Evolutionary conservation across 1,140 invertebrate species (phyloP).

Genomic region (Rhagoletis zephyria): DNA sequence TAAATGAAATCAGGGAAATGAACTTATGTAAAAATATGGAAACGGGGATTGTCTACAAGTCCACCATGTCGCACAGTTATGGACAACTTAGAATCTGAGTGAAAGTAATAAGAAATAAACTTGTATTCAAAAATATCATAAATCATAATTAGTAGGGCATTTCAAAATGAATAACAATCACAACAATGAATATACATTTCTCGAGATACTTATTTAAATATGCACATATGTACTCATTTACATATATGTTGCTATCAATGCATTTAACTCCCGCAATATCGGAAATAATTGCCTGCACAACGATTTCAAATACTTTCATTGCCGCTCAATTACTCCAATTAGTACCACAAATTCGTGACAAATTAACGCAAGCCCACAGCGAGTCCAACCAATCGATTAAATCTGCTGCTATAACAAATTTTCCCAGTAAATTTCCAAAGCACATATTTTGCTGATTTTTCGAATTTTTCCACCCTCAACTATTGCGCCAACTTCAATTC

Average conservation of each 20-base stretch:
- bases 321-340: conserved; percentile 26
- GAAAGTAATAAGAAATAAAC: too few relatives aligned
- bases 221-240: too few relatives aligned
- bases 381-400: neutral
- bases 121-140: neutral
- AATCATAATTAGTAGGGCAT: neutral
- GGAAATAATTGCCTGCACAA: neutral
- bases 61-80: too few relatives aligned
- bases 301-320: neutral
- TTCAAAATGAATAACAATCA: too few relatives aligned
- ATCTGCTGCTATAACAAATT: neutral
- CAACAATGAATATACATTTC: neutral
- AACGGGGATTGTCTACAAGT: too few relatives aligned
- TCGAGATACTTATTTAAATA: neutral
- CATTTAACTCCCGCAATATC: neutral
- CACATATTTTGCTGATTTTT: neutral
- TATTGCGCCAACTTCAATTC: neutral
- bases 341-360: conserved; percentile 49
- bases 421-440: neutral
- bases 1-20: too few relatives aligned
- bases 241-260: neutral
- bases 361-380: conserved; percentile 26
- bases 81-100: too few relatives aligned
- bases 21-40: too few relatives aligned
- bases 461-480: conserved; percentile 13